These are phyloP conservation scores for Gila robusta DNA, from an alignment of 2,797 vertebrate species.

Conservation along the genomic window DNA sequence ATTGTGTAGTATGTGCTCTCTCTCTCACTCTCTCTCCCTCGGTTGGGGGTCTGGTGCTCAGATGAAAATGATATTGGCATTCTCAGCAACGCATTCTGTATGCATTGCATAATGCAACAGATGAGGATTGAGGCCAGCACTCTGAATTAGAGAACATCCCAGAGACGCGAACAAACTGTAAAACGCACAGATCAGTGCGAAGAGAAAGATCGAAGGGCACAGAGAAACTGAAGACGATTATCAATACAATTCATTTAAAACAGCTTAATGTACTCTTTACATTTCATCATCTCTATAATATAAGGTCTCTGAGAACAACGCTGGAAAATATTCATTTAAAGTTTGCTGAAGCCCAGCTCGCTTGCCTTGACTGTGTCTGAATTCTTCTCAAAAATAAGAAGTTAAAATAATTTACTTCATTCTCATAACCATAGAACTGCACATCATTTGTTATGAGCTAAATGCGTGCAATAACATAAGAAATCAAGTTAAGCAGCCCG, in stretches of 20 bases:
- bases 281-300: conserved; percentile 41
- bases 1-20: conserved; percentile 17
- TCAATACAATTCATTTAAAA: conserved; percentile 49
- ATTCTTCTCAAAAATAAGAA: conserved; percentile 83
- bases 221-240: conserved; percentile 23
- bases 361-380: conserved; percentile 62
- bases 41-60: conserved; percentile 68
- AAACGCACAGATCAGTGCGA: conserved; percentile 44
- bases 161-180: conserved; percentile 76
- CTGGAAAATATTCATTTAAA: conserved; percentile 46
- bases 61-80: conserved; percentile 79
- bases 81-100: conserved; percentile 71
- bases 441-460: conserved; percentile 88
- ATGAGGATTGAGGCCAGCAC: conserved; percentile 75
- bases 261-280: conserved; percentile 49
- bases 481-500: conserved; percentile 99
- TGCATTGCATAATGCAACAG: conserved; percentile 81
- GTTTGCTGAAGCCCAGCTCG: conserved; percentile 40
- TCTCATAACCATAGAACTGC: conserved; percentile 80
- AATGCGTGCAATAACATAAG: conserved; percentile 97
- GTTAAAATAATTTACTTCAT: conserved; percentile 84
- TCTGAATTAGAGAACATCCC: conserved; percentile 77
- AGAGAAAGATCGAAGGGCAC: conserved; percentile 24
- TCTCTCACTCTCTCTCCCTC: conserved; percentile 22
- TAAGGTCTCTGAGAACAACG: conserved; percentile 6